Evolutionary conservation across 2,888 invertebrate genomes (phyloP), one percentile per base, ranked within the genome.

Genomic region (Megamerina dolium): DNA sequence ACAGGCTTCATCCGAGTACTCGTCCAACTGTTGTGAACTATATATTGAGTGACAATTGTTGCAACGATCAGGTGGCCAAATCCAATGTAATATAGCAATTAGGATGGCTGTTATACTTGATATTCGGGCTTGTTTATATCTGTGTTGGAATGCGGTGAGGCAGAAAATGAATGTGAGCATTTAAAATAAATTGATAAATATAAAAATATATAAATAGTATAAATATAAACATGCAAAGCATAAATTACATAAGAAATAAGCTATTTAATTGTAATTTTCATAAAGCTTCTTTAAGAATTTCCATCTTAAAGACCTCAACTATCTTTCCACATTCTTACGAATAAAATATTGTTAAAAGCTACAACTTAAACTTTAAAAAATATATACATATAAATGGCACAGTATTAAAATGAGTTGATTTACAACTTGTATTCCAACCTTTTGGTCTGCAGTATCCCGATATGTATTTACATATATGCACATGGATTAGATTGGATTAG

Each of bases 91-190:
- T 60, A 81, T 75, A 71, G 81, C 78, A 53, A 79, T 76, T 59
- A 82, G 74, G 59, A 83, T 79, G 74, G 80, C 85, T 56, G 68
- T 68, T 81, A 89, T 75, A 88, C 88, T 85, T 86, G 89, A 86
- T 89, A 89, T 83, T 89, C 89, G 80, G 87, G 87, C 81, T 85
- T 87, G 83, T 83, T 87, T 85, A 86, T 84, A 82, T 88, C 88
- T 89, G 41, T 20, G 34, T 4, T 17, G 27, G n/a, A n/a, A n/a
- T n/a, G n/a, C n/a, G n/a, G n/a, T 38, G 14, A 41, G 36, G 17
- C 19, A 35, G 19, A 17, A 6, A 36, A n/a, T 31, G 5, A 43
- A 27, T n/a, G n/a, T n/a, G n/a, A n/a, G n/a, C n/a, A n/a, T n/a
- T n/a, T n/a, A 31, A 10, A 19, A n/a, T 35, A 6, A 27, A 17